Base-by-base conservation (phyloP, 64 coral and sea anemone genomes). In the Orbicella faveolata region DNA sequence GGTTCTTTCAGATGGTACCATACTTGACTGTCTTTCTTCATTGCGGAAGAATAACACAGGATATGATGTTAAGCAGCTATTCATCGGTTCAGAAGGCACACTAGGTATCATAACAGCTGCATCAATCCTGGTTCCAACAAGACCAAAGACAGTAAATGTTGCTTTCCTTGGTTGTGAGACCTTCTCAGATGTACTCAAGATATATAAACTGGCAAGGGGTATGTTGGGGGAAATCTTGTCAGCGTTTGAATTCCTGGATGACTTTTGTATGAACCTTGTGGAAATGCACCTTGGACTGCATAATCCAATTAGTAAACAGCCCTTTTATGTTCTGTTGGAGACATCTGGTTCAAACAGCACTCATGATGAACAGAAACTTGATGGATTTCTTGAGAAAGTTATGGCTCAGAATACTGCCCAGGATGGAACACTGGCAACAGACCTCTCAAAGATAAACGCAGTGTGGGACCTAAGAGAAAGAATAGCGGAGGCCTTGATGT, bases 351-450 rank as follows among this genome's bases (percentile, higher is more conserved):
- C 97, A 0, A 87, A 91, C 48, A 80, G 89, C 17, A 81, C 62
- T 13, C 97, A 99, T 76, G 97, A 99, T 86, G 94, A 99, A 81
- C 88, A 99, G 95, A 96, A 96, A 96, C 69, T 96, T 13, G 94
- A 81, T 48, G 26, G 41, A 1, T 99, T 96, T 89, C 78, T 93
- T 23, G 97, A 99, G 51, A 77, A 80, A 64, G 84, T 91, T 13
- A 95, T 99, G 89, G 80, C 79, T 41, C 77, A 88, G 35, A 87
- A 90, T 51, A 54, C 79, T 70, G 91, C 93, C 11, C 88, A 89
- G 73, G 93, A 99, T 87, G 97, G 97, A 25, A 99, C 94, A 55
- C 80, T 99, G 75, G 97, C 94, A 17, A 94, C 94, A 34, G 94
- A 99, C 63, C 79, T 87, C 21, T 69, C 91, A 15, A 96, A 96